phyloP scores from a whole-genome alignment of 37 sponge, comb jelly and placozoan genomes.

The Ianthella basta region DNA sequence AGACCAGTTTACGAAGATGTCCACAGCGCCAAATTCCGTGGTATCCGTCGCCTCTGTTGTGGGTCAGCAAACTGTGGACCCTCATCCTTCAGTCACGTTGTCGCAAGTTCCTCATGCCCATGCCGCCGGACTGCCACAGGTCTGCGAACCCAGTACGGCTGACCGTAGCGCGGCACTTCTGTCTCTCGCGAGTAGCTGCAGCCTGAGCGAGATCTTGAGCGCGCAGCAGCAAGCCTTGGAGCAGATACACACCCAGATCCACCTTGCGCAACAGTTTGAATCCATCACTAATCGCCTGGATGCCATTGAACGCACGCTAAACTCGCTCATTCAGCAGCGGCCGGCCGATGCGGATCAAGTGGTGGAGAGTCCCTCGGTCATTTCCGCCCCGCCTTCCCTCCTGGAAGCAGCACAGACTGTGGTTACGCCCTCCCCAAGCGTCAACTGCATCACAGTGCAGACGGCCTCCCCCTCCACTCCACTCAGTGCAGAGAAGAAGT shows the following conservation, averaged over 20 bases:
- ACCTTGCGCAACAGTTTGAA: slow-evolving; percentile 80
- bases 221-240: slow-evolving; percentile 88
- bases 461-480: slow-evolving; percentile 44
- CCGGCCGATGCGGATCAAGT: slow-evolving; percentile 64
- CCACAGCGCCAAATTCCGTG: slow-evolving; percentile 21
- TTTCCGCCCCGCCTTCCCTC: slow-evolving; percentile 12
- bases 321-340: slow-evolving; percentile 78
- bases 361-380: slow-evolving; percentile 32
- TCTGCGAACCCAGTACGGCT: not conserved
- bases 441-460: slow-evolving; percentile 41
- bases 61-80: not conserved
- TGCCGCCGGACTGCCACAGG: not conserved
- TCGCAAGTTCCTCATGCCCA: not conserved
- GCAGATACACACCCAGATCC: slow-evolving; percentile 83
- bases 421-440: slow-evolving; percentile 17
- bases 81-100: not conserved
- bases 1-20: slow-evolving; percentile 23
- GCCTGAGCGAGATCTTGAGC: slow-evolving; percentile 81
- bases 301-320: slow-evolving; percentile 80
- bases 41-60: slow-evolving; percentile 25
- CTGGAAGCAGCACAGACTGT: slow-evolving; percentile 8
- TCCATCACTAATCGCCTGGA: slow-evolving; percentile 84
- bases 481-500: slow-evolving; percentile 27
- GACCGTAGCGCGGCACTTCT: slow-evolving; percentile 63
- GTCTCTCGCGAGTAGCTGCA: slow-evolving; percentile 72